phyloP scores from a whole-genome alignment of 2,797 vertebrate genomes.

The Oceanodroma leucorhoa region DNA sequence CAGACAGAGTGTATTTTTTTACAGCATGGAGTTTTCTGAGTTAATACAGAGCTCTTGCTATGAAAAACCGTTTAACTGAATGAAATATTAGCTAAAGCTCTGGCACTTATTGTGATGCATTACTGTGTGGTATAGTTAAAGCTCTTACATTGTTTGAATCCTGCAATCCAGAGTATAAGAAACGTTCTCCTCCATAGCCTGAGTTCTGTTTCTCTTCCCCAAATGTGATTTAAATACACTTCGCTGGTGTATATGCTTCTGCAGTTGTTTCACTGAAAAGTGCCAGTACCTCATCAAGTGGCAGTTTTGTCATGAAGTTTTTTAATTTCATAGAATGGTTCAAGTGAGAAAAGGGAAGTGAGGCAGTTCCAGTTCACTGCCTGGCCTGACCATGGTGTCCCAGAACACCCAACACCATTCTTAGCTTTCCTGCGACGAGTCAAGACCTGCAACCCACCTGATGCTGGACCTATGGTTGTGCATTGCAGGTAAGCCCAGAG shows the following conservation, averaged over 20 bases:
- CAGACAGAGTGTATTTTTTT: conserved; percentile 1
- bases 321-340: conserved; percentile 86
- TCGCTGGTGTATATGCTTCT: not conserved
- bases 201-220: not conserved
- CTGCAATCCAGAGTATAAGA: not conserved
- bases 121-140: not conserved
- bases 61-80: not conserved
- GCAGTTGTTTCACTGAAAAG: not conserved
- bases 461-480: conserved; percentile 98
- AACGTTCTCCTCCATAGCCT: not conserved
- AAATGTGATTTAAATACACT: not conserved
- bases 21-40: not conserved
- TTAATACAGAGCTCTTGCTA: not conserved
- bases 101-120: not conserved
- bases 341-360: conserved; percentile 96
- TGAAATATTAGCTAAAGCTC: not conserved
- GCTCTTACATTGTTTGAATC: not conserved
- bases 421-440: conserved; percentile 94
- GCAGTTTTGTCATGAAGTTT: not conserved
- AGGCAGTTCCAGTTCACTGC: conserved; percentile 98
- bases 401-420: conserved; percentile 96
- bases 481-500: conserved; percentile 90
- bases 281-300: not conserved
- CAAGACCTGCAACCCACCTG: conserved; percentile 97
- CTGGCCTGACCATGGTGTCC: conserved; percentile 98